Evolutionary conservation across 2,797 vertebrate species (phyloP), one percentile per base, ranked within the genome.

Genomic region (Setipinna tenuifilis): DNA sequence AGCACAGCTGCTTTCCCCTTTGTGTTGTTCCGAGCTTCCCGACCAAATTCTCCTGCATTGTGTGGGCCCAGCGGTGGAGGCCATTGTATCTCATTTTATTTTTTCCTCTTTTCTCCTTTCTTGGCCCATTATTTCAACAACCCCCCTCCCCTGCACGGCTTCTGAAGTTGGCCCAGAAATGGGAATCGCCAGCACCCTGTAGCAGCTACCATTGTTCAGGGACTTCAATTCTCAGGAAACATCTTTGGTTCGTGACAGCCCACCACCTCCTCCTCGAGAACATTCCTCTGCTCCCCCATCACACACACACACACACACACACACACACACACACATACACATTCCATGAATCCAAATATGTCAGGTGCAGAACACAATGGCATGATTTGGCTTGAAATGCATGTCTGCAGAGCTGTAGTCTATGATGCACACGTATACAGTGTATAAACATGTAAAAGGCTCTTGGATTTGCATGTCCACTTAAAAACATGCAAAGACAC

Each of bases 311-410:
- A 28, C 58, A 82, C 57, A 28, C 80, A 31, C 31, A 75, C 71
- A 78, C 71, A 78, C 28, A 75, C 61, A 71, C 68, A 71, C 3
- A 71, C 62, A 68, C 61, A 62, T 4, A 62, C 25, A 68, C 68
- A 78, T 44, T 21, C 35, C 71, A 78, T 12, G 35, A 78, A 54
- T 50, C 83, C 82, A 92, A 95, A 94, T 91, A 94, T 94, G 95
- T 95, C 89, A 92, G 86, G 59, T 81, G 87, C 82, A 17, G 6
- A 88, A 92, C 92, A 96, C 95, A 96, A 96, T 95, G 87, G 92
- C 88, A 78, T 93, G 90, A 88, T 90, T 94, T 86, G 83, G 87
- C 0, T 84, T 89, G 85, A 91, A 90, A 92, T 78, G 2, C 71
- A 44, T 78, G 35, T 78, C 2, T 54, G 50, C 50, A 10, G 50